Conservation (phyloP, 2,113 vertebrate genomes). For the Dissostichus mawsoni region DNA sequence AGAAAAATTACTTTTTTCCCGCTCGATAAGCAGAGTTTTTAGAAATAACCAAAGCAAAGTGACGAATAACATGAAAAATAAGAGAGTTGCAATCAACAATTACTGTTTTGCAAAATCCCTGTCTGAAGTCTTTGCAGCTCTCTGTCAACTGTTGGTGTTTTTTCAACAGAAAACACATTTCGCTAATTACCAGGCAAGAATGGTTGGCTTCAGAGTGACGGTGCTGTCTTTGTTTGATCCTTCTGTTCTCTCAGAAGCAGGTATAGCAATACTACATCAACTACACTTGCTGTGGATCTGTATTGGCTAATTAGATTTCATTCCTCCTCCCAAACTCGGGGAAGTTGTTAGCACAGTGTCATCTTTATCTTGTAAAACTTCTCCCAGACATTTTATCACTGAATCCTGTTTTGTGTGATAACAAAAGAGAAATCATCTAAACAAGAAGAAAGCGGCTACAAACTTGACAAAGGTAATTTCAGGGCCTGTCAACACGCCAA, state of each 20-base stretch:
- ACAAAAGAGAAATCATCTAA: conserved; percentile 54
- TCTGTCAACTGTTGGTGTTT: conserved; percentile 52
- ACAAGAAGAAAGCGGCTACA: conserved; percentile 28
- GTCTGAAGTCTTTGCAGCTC: conserved; percentile 15
- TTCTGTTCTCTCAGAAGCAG: conserved; percentile 43
- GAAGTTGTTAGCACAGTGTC: conserved; percentile 45
- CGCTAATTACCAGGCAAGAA: conserved; percentile 64
- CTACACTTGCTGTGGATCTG: conserved; percentile 32
- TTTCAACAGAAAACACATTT: conserved; percentile 65
- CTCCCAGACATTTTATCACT: conserved; percentile 4
- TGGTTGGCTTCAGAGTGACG: conserved; percentile 25
- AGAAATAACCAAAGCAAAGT: conserved; percentile 22
- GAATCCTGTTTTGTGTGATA: conserved; percentile 23
- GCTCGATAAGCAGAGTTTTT: neutral
- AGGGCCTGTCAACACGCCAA: conserved; percentile 45
- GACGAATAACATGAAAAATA: neutral
- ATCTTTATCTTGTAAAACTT: conserved; percentile 21
- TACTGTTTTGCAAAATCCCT: conserved; percentile 3
- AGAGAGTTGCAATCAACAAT: conserved; percentile 21
- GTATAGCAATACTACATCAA: conserved; percentile 27
- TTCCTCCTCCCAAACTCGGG: neutral
- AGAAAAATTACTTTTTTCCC: neutral
- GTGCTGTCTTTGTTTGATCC: conserved; percentile 58
- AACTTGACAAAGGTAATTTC: conserved; percentile 69
- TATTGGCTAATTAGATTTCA: conserved; percentile 62